phyloP scores from a whole-genome alignment of 92 coral and sea anemone species.

The Actinostola sp. region DNA sequence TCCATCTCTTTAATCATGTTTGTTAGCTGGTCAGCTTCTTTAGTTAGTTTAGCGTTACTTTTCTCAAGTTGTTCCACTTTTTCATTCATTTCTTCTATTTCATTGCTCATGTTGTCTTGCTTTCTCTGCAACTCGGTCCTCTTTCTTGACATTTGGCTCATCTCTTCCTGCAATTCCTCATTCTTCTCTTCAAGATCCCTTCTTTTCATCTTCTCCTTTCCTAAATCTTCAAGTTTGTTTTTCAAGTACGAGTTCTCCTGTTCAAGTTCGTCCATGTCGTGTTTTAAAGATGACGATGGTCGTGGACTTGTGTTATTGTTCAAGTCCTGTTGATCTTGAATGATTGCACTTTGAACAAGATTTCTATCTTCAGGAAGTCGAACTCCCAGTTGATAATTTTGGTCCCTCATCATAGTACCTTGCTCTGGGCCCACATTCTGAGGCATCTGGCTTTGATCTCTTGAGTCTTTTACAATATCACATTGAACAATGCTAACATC shows the following conservation, averaged over 20 bases:
- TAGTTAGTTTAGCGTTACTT: slow-evolving; percentile 34
- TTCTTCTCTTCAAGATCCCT: slow-evolving; percentile 66
- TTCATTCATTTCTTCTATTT: slow-evolving; percentile 60
- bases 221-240: slow-evolving; percentile 69
- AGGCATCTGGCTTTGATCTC: background rate
- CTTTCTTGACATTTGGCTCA: slow-evolving; percentile 52
- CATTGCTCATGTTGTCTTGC: slow-evolving; percentile 36
- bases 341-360: background rate
- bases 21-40: slow-evolving; percentile 55
- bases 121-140: slow-evolving; percentile 52
- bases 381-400: background rate
- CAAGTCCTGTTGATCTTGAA: background rate
- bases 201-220: slow-evolving; percentile 59
- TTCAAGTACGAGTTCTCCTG: slow-evolving; percentile 69
- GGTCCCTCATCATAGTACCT: background rate
- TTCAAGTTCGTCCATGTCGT: slow-evolving; percentile 63
- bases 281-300: slow-evolving; percentile 26
- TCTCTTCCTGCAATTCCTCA: slow-evolving; percentile 71
- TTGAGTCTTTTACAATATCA: background rate
- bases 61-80: slow-evolving; percentile 54
- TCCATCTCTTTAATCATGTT: slow-evolving; percentile 59
- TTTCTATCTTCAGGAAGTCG: background rate
- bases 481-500: slow-evolving; percentile 2
- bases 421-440: no score
- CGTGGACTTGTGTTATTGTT: slow-evolving; percentile 8